Percentiles rank a stretch among this genome's conserved stretches.
Evolutionary conservation across 2,888 invertebrate species (phyloP).

Genomic region (Selenia dentaria): DNA sequence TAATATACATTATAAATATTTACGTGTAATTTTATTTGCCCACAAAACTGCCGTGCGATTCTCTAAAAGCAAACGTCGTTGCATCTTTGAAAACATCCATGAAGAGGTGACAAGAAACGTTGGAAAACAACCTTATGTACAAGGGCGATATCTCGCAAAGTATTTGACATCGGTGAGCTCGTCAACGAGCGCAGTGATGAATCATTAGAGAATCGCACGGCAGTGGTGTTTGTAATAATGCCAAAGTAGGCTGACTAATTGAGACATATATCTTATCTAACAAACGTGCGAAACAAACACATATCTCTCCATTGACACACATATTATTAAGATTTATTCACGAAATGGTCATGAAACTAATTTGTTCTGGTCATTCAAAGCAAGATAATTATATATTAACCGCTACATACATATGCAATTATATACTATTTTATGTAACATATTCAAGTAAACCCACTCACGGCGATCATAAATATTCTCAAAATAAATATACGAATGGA

Average conservation of each 20-base stretch:
- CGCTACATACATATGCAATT: slow-evolving; percentile 4
- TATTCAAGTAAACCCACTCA: slow-evolving; percentile 12
- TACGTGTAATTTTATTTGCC: no score
- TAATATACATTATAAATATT: no score
- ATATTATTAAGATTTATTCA: slow-evolving; percentile 22
- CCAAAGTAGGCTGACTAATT: slow-evolving; percentile 7
- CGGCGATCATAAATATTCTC: slow-evolving; percentile 31
- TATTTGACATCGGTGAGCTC: no score
- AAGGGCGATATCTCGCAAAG: no score
- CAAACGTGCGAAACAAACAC: slow-evolving; percentile 7
- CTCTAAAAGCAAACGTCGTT: no score
- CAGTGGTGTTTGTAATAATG: neutral
- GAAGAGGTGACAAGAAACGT: no score
- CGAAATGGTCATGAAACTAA: slow-evolving; percentile 26
- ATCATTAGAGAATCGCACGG: no score
- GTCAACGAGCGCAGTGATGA: no score
- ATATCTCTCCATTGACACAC: slow-evolving; percentile 8
- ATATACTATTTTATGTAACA: slow-evolving; percentile 2
- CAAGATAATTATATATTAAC: slow-evolving; percentile 17
- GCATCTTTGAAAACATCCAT: no score
- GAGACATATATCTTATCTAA: slow-evolving; percentile 9
- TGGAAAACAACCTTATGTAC: no score
- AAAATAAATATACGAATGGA: slow-evolving; percentile 30
- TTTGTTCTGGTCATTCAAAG: slow-evolving; percentile 27
- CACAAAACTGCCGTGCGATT: no score